Evolutionary conservation across 2,113 vertebrate genomes (phyloP).

Genomic region (Lipophrys pholis): DNA sequence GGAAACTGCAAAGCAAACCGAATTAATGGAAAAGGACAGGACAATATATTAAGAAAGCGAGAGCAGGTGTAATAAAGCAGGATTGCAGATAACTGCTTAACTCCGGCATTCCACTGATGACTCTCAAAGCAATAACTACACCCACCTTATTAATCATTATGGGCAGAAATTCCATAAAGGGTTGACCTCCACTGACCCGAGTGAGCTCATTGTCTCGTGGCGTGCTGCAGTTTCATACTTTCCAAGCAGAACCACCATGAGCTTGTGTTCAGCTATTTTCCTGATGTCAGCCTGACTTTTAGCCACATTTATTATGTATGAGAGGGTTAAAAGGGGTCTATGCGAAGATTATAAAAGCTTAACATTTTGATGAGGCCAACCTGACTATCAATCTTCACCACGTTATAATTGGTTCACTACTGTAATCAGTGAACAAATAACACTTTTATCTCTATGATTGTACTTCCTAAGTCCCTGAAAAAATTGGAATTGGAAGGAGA

Average conservation of each 20-base stretch:
- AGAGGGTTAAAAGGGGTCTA: conserved; percentile 71
- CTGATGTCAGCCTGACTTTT: conserved; percentile 63
- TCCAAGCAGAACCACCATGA: conserved; percentile 19
- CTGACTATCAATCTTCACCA: conserved; percentile 61
- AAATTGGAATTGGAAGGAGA: conserved; percentile 18
- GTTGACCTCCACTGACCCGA: conserved; percentile 58
- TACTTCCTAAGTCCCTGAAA: conserved; percentile 5
- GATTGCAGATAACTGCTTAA: conserved; percentile 56
- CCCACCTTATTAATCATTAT: conserved; percentile 79
- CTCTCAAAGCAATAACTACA: conserved; percentile 60
- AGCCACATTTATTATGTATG: conserved; percentile 75
- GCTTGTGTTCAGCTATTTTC: conserved; percentile 54
- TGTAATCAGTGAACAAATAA: conserved; percentile 53
- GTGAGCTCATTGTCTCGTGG: conserved; percentile 66
- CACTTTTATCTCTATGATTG: conserved; percentile 27
- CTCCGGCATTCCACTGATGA: conserved; percentile 61
- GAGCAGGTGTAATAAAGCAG: conserved; percentile 46
- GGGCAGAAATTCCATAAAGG: conserved; percentile 72
- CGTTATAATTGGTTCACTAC: conserved; percentile 51
- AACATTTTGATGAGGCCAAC: conserved; percentile 78
- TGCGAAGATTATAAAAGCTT: conserved; percentile 78
- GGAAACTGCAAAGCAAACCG: conserved; percentile 23
- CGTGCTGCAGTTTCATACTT: conserved; percentile 46
- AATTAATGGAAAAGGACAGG: conserved; percentile 33
- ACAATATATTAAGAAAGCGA: conserved; percentile 45